A percentile compares a stretch with the other conserved stretches of the same genome.
Evolutionary conservation across 2,113 vertebrate species (phyloP).

Genomic region (Psettodes erumei): DNA sequence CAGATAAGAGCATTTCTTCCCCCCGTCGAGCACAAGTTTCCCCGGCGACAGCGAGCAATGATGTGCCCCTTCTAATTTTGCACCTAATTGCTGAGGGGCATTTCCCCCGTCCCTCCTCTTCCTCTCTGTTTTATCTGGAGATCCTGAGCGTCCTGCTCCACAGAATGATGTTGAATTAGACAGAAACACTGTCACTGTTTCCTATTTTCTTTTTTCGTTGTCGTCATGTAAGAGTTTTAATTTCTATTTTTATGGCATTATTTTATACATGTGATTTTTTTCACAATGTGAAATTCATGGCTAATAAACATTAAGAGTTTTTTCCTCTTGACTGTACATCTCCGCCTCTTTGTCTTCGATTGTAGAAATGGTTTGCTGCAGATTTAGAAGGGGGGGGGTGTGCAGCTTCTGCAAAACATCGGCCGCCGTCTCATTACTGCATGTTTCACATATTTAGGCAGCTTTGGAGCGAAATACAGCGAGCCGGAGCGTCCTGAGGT

Average conservation of each 20-base stretch:
- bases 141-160: slow-evolving; percentile 71
- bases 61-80: slow-evolving; percentile 86
- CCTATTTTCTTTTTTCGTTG: slow-evolving; percentile 75
- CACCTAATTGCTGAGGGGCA: slow-evolving; percentile 85
- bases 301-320: slow-evolving; percentile 97
- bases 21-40: slow-evolving; percentile 87
- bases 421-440: slow-evolving; percentile 64
- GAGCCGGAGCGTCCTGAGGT: slow-evolving; percentile 62
- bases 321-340: slow-evolving; percentile 88
- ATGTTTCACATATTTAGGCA: slow-evolving; percentile 73
- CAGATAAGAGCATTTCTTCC: slow-evolving; percentile 84
- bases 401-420: slow-evolving; percentile 27
- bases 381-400: slow-evolving; percentile 13
- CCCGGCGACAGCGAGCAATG: slow-evolving; percentile 89
- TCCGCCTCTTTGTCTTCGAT: slow-evolving; percentile 56
- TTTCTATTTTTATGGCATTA: slow-evolving; percentile 82
- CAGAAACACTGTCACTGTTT: slow-evolving; percentile 80
- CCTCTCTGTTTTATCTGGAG: slow-evolving; percentile 50
- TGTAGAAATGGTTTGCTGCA: background rate
- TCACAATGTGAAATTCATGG: slow-evolving; percentile 99
- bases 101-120: slow-evolving; percentile 66
- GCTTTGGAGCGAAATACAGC: slow-evolving; percentile 56
- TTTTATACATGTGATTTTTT: slow-evolving; percentile 94
- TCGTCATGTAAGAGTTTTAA: slow-evolving; percentile 85
- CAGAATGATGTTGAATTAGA: slow-evolving; percentile 71